These are phyloP conservation scores for Drosophila prolongata DNA, from an alignment of 2,888 invertebrate genomes.

Conservation along the genomic window DNA sequence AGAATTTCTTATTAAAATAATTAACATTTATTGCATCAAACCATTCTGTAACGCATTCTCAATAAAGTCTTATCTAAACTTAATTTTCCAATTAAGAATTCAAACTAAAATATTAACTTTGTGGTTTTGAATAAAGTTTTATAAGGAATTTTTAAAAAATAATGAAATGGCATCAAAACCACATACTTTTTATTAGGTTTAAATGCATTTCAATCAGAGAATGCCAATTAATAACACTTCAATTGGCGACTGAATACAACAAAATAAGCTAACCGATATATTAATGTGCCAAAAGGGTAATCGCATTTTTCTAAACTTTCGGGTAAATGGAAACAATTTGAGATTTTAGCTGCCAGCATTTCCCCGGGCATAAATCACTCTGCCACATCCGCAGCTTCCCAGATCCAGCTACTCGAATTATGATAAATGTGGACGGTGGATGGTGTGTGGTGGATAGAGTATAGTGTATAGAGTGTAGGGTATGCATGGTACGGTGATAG, in stretches of 20 bases:
- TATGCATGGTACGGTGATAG: neutral
- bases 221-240: neutral
- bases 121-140: no score
- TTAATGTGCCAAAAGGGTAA: neutral
- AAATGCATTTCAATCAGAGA: neutral
- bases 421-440: slow-evolving; percentile 42
- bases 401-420: slow-evolving; percentile 48
- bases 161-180: neutral
- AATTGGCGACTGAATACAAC: neutral
- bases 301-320: neutral
- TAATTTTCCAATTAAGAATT: no score
- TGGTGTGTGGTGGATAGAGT: neutral
- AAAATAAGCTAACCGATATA: neutral
- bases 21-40: no score
- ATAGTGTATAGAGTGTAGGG: neutral
- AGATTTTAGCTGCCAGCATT: slow-evolving; percentile 38
- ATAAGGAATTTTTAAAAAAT: no score
- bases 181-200: neutral
- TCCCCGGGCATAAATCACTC: slow-evolving; percentile 70
- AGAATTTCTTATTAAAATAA: no score
- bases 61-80: no score
- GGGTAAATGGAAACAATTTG: slow-evolving; percentile 19
- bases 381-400: slow-evolving; percentile 63
- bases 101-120: no score
- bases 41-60: no score